Base-by-base conservation (phyloP, 2,888 invertebrate species). In the Calliopum simillimum region DNA sequence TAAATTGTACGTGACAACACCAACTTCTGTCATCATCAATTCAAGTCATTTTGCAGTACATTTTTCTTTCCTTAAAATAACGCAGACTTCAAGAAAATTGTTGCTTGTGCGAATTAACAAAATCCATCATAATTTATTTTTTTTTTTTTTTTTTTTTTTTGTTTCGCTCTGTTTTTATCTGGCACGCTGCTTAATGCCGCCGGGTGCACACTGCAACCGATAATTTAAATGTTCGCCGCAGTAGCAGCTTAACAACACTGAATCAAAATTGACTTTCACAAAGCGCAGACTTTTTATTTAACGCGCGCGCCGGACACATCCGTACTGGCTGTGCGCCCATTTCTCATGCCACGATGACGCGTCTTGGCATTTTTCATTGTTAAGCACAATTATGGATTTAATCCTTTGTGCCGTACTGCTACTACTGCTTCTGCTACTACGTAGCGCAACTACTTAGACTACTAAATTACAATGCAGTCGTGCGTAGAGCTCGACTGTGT, bases 381-480 rank as follows among this genome's bases (percentile, higher is more conserved):
- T 70, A 74, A 69, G 71, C 67, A 58, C 70, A 74, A 72, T 74
- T 74, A 73, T 72, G 71, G 73, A 70, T 71, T 68, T 73, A 72
- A 73, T 73, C 67, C 73, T 70, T 71, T 73, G 46, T 47, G 66
- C 59, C 49, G 59, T 19, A 63, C 47, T 33, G 8, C 33, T 33
- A 5, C 25, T 59, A 16, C 12, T 46, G 5, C n/a, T n/a, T n/a
- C n/a, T n/a, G n/a, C n/a, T n/a, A n/a, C n/a, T n/a, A n/a, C n/a
- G n/a, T n/a, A n/a, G n/a, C n/a, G 16, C 55, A 44, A 53, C 68
- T 46, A 44, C 58, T 69, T 66, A 65, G 55, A 56, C 63, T 61
- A 69, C 55, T 14, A 66, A 69, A 69, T 71, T 69, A 59, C 23
- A 58, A 46, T 25, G 44, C 44, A 55, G 61, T 51, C 49, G 25